These are phyloP conservation scores for Daktulosphaira vitifoliae DNA, from an alignment of 1,140 invertebrate species.

Conservation along the genomic window DNA sequence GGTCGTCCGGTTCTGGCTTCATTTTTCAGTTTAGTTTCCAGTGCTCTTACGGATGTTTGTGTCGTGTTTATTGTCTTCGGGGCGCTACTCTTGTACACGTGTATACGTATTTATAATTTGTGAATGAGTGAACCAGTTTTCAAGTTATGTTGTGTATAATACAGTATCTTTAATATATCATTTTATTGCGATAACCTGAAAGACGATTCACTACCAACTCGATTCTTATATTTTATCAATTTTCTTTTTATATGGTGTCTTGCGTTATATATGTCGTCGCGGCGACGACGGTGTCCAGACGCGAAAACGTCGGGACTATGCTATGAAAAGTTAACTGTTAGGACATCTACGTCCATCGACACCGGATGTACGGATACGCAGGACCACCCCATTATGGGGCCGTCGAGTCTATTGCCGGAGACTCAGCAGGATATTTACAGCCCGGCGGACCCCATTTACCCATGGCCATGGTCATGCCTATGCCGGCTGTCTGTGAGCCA, in stretches of 20 bases:
- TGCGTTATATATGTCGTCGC: conserved; percentile 25
- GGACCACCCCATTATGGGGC: conserved; percentile 26
- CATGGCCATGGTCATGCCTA: conserved; percentile 30
- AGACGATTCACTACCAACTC: too few relatives aligned
- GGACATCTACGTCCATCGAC: too few relatives aligned
- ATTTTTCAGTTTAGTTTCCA: neutral
- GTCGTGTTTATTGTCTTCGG: neutral
- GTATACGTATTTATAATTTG: neutral
- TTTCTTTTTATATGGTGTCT: conserved; percentile 19
- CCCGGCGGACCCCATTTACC: conserved; percentile 5
- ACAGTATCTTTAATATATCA: too few relatives aligned
- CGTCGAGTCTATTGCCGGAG: conserved; percentile 10
- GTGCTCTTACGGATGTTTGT: neutral
- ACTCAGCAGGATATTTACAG: conserved; percentile 9
- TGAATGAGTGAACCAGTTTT: neutral
- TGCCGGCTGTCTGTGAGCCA: conserved; percentile 12
- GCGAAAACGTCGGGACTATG: neutral
- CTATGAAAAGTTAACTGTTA: neutral
- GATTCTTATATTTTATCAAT: neutral
- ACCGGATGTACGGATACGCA: conserved; percentile 29
- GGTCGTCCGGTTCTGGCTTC: conserved; percentile 12
- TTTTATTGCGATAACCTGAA: too few relatives aligned
- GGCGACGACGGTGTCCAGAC: conserved; percentile 16
- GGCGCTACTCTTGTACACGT: neutral
- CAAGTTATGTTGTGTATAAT: too few relatives aligned